Conservation (phyloP, 2,797 vertebrate species). For the Jordanella pulchra region DNA sequence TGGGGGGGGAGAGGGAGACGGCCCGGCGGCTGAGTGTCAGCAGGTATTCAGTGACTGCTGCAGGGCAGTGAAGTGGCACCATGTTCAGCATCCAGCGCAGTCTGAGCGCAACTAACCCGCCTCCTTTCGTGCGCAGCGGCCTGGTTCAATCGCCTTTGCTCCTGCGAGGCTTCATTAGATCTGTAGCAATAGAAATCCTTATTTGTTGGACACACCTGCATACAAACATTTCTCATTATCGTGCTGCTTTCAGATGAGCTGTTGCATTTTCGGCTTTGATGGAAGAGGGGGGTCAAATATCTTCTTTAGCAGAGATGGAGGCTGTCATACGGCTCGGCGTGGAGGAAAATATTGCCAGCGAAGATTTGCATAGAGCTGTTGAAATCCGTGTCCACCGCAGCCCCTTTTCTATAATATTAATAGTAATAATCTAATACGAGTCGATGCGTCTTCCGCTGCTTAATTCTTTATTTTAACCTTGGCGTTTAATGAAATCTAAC, state of each 20-base stretch:
- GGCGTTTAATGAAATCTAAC: slow-evolving; percentile 64
- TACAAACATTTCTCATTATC: slow-evolving; percentile 53
- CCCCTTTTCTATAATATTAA: slow-evolving; percentile 40
- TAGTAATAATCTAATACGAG: slow-evolving; percentile 1
- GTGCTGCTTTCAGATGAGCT: slow-evolving; percentile 21
- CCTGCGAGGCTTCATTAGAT: slow-evolving; percentile 52
- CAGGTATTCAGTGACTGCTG: slow-evolving; percentile 39
- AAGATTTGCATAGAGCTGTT: slow-evolving; percentile 30
- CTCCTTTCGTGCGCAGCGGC: slow-evolving; percentile 51
- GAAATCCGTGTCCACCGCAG: slow-evolving; percentile 31
- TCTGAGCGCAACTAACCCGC: slow-evolving; percentile 52
- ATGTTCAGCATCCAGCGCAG: slow-evolving; percentile 58
- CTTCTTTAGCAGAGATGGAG: slow-evolving; percentile 20
- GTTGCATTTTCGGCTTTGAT: slow-evolving; percentile 16
- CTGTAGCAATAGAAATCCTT: slow-evolving; percentile 37
- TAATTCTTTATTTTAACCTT: slow-evolving; percentile 38
- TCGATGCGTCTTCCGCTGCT: slow-evolving; percentile 22
- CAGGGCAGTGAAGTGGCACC: slow-evolving; percentile 48
- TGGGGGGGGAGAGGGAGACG: slow-evolving; percentile 34
- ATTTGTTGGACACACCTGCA: slow-evolving; percentile 20
- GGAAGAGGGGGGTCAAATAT: slow-evolving; percentile 31
- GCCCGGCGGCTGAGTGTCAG: slow-evolving; percentile 21
- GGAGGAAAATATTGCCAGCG: slow-evolving; percentile 32
- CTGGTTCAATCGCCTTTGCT: slow-evolving; percentile 48
- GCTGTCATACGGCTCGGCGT: slow-evolving; percentile 33